Evolutionary conservation across 2,113 vertebrate genomes (phyloP), one percentile per base, ranked within the genome.

Genomic region (Mystacornis crossleyi): DNA sequence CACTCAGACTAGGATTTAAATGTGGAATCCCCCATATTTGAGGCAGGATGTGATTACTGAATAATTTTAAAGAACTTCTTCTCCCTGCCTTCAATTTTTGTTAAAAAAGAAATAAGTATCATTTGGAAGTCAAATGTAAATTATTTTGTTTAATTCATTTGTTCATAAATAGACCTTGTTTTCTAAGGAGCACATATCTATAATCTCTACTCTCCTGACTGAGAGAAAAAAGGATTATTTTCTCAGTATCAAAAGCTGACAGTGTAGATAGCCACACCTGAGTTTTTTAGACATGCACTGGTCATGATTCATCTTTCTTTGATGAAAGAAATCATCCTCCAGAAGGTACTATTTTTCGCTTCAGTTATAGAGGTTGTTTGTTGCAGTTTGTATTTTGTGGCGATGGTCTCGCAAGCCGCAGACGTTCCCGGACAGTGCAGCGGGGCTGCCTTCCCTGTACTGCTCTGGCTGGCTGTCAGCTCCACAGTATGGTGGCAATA

Each of bases 61-160:
- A 6, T 75, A 18, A 18, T 77, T 64, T 70, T 48, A 60, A 47
- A 50, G 13, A 42, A 6, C 23, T 87, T 66, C 13, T 80, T 5
- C 9, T 5, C 4, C 10, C 2, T 24, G 0, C 6, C 14, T 58
- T 2, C 4, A 70, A 38, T 50, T 74, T 70, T 47, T 50, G 6
- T 58, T 55, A 8, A 48, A 77, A 19, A 75, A 66, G 6, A 25
- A 60, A 42, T 47, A 77, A 77, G 53, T 48, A 50, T 15, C 2
- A 48, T 53, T 42, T 18, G 42, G 17, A 66, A 1, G 5, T 70
- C 3, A 34, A 58, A 79, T 34, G 5, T 6, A 78, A 85, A 79
- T 25, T 45, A 8, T 24, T 54, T 45, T 47, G 0, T 47, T 78
- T 33, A 62, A 42, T 65, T 61, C 0, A 58, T 11, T 73, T 71